A percentile compares a stretch with the other conserved stretches of the same genome.
These are phyloP conservation scores for Cotesia chilonis DNA, from an alignment of 1,140 invertebrate genomes.

Conservation along the genomic window DNA sequence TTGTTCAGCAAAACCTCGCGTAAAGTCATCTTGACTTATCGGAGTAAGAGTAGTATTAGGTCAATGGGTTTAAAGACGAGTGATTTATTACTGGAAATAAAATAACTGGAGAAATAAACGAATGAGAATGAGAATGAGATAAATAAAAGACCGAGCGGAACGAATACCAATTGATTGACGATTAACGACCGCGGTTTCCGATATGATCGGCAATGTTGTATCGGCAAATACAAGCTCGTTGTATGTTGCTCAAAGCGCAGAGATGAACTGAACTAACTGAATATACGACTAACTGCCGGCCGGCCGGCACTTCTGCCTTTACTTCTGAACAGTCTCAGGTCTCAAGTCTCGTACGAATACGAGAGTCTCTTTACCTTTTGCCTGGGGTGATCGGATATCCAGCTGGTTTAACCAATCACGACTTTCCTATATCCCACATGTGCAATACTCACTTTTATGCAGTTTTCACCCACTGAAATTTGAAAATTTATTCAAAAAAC, in stretches of 20 bases:
- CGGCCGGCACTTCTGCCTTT: constrained; percentile 43
- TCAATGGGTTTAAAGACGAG: constrained; percentile 1
- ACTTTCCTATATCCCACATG: constrained; percentile 29
- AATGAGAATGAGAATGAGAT: not conserved
- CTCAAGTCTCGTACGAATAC: not conserved
- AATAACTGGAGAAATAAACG: not conserved
- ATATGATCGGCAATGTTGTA: not conserved
- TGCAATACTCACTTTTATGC: constrained; percentile 8
- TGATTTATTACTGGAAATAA: constrained; percentile 1
- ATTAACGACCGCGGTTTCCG: not conserved
- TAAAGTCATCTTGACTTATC: not conserved
- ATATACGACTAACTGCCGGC: constrained; percentile 45
- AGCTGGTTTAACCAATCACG: constrained; percentile 27
- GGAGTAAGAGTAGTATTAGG: not conserved
- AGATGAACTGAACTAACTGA: constrained; percentile 50
- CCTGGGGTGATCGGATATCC: constrained; percentile 20
- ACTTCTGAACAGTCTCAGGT: constrained; percentile 2
- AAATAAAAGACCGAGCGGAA: not conserved
- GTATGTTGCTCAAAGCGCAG: constrained; percentile 49
- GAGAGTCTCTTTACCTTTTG: constrained; percentile 7
- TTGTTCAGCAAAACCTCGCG: not conserved
- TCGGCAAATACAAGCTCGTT: constrained; percentile 34
- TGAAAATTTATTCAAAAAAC: not conserved
- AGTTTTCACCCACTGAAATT: constrained; percentile 10
- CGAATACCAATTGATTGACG: not conserved